phyloP scores from a whole-genome alignment of 1,140 invertebrate genomes.

The Saccostrea cuccullata region DNA sequence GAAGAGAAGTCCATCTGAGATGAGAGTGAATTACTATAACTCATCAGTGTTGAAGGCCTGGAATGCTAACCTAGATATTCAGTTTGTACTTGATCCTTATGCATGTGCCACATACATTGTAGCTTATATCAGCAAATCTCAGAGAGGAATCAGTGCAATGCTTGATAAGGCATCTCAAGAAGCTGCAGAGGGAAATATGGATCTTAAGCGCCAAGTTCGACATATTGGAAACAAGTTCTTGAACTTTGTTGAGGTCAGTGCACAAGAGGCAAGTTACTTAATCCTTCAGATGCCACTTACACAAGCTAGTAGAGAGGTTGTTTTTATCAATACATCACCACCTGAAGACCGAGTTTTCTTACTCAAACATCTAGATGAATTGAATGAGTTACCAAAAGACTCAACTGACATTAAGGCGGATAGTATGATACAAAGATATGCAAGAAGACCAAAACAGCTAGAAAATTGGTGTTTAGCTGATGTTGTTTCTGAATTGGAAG shows the following conservation, averaged over 20 bases:
- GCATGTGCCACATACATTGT: conserved; percentile 58
- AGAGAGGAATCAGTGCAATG: conserved; percentile 56
- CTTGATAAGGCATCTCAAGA: conserved; percentile 51
- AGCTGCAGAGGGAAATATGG: conserved; percentile 45
- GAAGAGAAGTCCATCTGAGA: conserved; percentile 52
- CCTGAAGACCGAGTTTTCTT: conserved; percentile 39
- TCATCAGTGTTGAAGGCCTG: conserved; percentile 39
- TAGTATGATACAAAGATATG: conserved; percentile 37
- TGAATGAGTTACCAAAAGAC: conserved; percentile 18
- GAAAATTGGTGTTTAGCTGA: conserved; percentile 42
- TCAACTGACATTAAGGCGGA: conserved; percentile 45
- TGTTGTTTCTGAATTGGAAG: conserved; percentile 33
- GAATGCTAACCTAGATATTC: conserved; percentile 56
- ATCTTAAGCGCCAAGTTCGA: conserved; percentile 43
- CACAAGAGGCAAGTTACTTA: conserved; percentile 52
- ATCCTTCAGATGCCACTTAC: conserved; percentile 55
- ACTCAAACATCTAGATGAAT: conserved; percentile 3
- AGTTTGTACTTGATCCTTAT: conserved; percentile 62
- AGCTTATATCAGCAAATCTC: conserved; percentile 55
- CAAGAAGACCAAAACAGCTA: conserved; percentile 39
- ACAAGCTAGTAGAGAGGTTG: conserved; percentile 41
- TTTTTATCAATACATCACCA: conserved; percentile 59
- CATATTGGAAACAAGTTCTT: conserved; percentile 45
- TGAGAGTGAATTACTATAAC: conserved; percentile 46
- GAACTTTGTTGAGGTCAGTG: conserved; percentile 46